Conservation (phyloP, 2,888 invertebrate genomes). For the Mycalesis mineus region DNA sequence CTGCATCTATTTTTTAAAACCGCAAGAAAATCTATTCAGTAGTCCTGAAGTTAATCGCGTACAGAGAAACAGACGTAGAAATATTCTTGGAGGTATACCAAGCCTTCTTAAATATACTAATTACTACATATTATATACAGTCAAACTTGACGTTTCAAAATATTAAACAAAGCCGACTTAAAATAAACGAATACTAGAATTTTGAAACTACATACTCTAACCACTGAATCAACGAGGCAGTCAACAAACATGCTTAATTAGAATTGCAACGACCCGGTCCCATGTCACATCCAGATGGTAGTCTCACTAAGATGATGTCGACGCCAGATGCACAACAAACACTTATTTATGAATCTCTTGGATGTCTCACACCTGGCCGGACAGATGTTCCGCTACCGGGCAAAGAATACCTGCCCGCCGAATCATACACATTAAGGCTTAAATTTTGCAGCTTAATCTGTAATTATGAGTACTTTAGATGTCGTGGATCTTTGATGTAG, state of each 20-base stretch:
- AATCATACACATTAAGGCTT: slow-evolving; percentile 18
- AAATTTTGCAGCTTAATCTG: background rate
- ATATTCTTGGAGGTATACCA: too few relatives aligned
- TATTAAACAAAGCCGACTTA: too few relatives aligned
- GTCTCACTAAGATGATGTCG: slow-evolving; percentile 8
- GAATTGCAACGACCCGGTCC: background rate
- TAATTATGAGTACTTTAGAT: slow-evolving; percentile 9
- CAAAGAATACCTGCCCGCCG: slow-evolving; percentile 16
- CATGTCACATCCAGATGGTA: slow-evolving; percentile 1
- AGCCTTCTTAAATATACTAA: too few relatives aligned
- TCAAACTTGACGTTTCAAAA: too few relatives aligned
- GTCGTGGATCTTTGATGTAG: background rate
- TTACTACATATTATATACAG: too few relatives aligned
- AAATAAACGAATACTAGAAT: too few relatives aligned
- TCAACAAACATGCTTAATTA: background rate
- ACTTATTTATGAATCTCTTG: slow-evolving; percentile 25
- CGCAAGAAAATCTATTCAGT: too few relatives aligned
- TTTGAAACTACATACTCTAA: too few relatives aligned
- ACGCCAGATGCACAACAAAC: slow-evolving; percentile 24
- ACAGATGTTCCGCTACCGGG: slow-evolving; percentile 23
- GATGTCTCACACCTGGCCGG: slow-evolving; percentile 20
- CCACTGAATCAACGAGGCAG: too few relatives aligned
- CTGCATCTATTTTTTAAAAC: too few relatives aligned
- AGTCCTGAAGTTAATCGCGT: too few relatives aligned
- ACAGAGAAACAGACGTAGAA: too few relatives aligned